Evolutionary conservation across 2,888 invertebrate species (phyloP), one percentile per base, ranked within the genome.

Genomic region (Perizoma flavofasciatum): DNA sequence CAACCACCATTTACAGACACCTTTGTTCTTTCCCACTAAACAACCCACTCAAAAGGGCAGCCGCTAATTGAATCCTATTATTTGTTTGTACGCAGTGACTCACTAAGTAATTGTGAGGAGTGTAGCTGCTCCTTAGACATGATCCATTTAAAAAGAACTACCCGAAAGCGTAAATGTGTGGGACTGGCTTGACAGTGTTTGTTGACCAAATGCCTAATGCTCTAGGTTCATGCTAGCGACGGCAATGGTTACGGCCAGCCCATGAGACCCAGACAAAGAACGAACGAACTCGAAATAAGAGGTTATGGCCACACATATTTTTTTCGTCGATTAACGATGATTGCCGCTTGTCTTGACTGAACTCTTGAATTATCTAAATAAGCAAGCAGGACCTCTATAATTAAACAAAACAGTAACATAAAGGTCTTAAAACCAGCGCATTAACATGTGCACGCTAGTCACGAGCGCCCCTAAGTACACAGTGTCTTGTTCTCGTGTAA

Each of bases 31-130:
- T 78, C 75, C 72, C 73, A 73, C 72, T 77, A 69, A 75, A 78
- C 79, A 69, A 75, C 77, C 65, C 71, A 73, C 75, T 78, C 74
- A 77, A 82, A 79, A 77, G 77, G 79, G 74, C 75, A 69, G 64
- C 66, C 69, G 71, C 76, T 84, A 83, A 84, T 83, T 81, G 78
- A 79, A 77, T 82, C 73, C 74, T 77, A 81, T 79, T 81, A 81
- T 77, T 79, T 82, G 79, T 77, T 78, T 76, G 77, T 77, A 72
- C 55, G 55, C 70, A 66, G 60, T 77, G 75, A 81, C 70, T 79
- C 77, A 79, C 66, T 63, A 71, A 73, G 66, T 67, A 66, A 67
- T 72, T 60, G 71, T 56, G 37, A 33, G 11, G 33, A 59, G 43
- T 5, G 7, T 37, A 39, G 46, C 54, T 39, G 46, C 47, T 44